Evolutionary conservation across 1,140 invertebrate genomes (phyloP).

Genomic region (Drosophila gunungcola): DNA sequence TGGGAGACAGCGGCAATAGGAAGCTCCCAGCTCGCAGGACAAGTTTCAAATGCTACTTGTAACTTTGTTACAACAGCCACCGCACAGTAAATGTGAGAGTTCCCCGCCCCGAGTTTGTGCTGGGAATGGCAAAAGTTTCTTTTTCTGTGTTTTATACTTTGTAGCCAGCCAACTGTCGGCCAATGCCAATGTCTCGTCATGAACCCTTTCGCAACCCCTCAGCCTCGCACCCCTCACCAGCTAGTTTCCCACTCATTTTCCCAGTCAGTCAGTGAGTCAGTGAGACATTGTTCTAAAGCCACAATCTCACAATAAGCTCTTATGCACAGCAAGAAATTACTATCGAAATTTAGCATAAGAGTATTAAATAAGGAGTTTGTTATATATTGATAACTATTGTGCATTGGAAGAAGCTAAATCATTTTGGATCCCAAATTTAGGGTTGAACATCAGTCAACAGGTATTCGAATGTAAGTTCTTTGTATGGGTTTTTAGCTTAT

Average conservation of each 20-base stretch:
- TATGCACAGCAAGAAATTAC: conserved; percentile 9
- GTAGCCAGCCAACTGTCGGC: conserved; percentile 46
- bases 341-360: no score
- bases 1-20: conserved; percentile 36
- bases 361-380: no score
- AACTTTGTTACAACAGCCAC: conserved; percentile 67
- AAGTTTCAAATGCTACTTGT: conserved; percentile 81
- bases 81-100: conserved; percentile 60
- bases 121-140: conserved; percentile 57
- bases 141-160: conserved; percentile 43
- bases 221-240: not conserved
- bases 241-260: conserved; percentile 42
- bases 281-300: conserved; percentile 30
- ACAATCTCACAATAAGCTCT: conserved; percentile 36
- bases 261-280: conserved; percentile 37
- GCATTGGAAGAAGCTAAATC: no score
- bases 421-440: no score
- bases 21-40: conserved; percentile 49
- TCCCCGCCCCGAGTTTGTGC: conserved; percentile 45
- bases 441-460: no score
- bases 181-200: conserved; percentile 50
- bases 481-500: no score
- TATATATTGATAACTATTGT: no score
- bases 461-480: no score
- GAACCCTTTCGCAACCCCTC: conserved; percentile 6